phyloP scores from a whole-genome alignment of 2,113 vertebrate genomes.

The Lophura nycthemera region DNA sequence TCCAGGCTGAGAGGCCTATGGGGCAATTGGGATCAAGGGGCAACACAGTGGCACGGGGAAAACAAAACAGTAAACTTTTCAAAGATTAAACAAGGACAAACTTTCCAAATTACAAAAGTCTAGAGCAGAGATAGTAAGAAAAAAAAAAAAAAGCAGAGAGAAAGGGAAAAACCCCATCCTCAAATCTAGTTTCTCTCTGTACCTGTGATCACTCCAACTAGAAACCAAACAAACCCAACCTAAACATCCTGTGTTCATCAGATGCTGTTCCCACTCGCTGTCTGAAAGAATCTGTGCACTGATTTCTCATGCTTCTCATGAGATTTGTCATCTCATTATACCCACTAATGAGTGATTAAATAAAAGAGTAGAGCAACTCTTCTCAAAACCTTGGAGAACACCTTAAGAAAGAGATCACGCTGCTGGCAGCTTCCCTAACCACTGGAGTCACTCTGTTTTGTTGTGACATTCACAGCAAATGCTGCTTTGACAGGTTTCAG shows the following conservation, averaged over 20 bases:
- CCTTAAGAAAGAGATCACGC: not conserved
- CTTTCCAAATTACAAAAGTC: slow-evolving; percentile 25
- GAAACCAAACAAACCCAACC: not conserved
- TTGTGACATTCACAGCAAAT: not conserved
- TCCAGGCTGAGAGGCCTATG: slow-evolving; percentile 77
- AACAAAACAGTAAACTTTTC: slow-evolving; percentile 73
- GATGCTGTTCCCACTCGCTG: not conserved
- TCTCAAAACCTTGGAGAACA: slow-evolving; percentile 6
- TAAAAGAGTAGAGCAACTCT: slow-evolving; percentile 14
- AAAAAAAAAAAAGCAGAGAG: not conserved
- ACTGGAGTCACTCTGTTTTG: not conserved
- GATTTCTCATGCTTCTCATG: not conserved
- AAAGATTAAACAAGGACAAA: slow-evolving; percentile 65
- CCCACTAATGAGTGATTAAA: slow-evolving; percentile 24
- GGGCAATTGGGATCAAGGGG: slow-evolving; percentile 61
- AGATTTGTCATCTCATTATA: not conserved
- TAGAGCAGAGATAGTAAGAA: not conserved
- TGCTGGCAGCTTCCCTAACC: slow-evolving; percentile 8
- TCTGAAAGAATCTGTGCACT: not conserved
- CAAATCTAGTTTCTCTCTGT: not conserved
- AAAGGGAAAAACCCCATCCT: slow-evolving; percentile 5
- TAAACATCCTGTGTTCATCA: not conserved
- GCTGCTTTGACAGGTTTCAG: not conserved
- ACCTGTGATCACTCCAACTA: not conserved
- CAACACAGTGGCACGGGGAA: slow-evolving; percentile 67